These are phyloP conservation scores for Teleiodes luculella DNA, from an alignment of 2,888 invertebrate genomes.

Conservation along the genomic window DNA sequence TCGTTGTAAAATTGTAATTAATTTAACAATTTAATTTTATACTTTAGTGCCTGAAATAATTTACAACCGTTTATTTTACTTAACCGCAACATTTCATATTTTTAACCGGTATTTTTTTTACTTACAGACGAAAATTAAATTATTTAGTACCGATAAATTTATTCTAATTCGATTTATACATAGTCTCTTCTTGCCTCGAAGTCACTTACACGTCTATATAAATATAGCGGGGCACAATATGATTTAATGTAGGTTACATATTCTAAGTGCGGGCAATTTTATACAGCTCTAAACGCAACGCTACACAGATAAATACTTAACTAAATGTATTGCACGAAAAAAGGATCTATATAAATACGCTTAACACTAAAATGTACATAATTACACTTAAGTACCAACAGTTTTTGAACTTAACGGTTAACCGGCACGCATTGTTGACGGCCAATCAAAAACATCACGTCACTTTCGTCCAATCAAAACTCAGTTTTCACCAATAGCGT, in stretches of 20 bases:
- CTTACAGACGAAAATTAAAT: conserved; percentile 7
- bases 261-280: conserved; percentile 44
- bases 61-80: conserved; percentile 5
- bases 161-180: conserved; percentile 11
- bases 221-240: conserved; percentile 10
- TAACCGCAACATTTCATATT: conserved; percentile 8
- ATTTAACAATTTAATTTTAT: conserved; percentile 5
- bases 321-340: conserved; percentile 76
- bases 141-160: conserved; percentile 11
- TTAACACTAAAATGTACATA: conserved; percentile 68
- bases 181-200: conserved; percentile 18
- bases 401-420: conserved; percentile 28
- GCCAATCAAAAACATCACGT: conserved; percentile 7
- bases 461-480: conserved; percentile 7
- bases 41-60: conserved; percentile 15
- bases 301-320: conserved; percentile 76
- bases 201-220: conserved; percentile 10
- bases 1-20: conserved; percentile 14
- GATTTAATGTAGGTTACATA: conserved; percentile 4
- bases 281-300: conserved; percentile 61
- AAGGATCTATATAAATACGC: conserved; percentile 50
- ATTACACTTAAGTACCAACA: conserved; percentile 55
- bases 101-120: conserved; percentile 2
- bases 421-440: conserved; percentile 7
- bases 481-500: neutral